Percentiles rank a stretch among this genome's conserved stretches.
Evolutionary conservation across 2,797 vertebrate genomes (phyloP).

Genomic region (Anabacerthia variegaticeps): DNA sequence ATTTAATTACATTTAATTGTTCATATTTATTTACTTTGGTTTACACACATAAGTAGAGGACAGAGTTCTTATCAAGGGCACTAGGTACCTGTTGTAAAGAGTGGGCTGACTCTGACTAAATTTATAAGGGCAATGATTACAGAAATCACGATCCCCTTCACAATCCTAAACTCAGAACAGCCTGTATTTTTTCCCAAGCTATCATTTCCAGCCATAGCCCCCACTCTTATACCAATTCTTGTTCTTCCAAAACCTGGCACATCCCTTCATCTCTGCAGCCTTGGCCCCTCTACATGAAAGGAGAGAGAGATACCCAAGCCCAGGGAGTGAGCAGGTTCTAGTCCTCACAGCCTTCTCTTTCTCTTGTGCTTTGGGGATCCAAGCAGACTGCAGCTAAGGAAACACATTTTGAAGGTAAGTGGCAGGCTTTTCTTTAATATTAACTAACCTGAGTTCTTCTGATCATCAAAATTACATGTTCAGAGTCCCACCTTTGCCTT

Average conservation of each 20-base stretch:
- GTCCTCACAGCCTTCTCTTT: no score
- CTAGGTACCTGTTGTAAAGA: background rate
- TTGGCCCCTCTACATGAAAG: fast-evolving
- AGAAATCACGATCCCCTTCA: background rate
- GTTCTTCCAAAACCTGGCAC: fast-evolving
- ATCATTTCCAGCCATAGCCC: background rate
- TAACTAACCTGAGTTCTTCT: background rate
- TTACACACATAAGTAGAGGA: constrained; percentile 49
- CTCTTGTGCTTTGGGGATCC: background rate
- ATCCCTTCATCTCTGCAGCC: background rate
- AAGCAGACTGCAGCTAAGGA: background rate
- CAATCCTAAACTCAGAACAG: background rate
- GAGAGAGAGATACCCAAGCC: fast-evolving
- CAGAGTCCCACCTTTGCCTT: constrained; percentile 32
- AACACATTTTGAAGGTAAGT: background rate
- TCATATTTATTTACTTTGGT: constrained; percentile 61
- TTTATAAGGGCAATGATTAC: background rate
- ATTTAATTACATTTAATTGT: constrained; percentile 66
- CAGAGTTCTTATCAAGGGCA: constrained; percentile 46
- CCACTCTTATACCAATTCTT: background rate
- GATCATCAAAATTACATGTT: constrained; percentile 4
- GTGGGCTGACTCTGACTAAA: background rate
- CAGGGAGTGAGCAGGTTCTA: background rate
- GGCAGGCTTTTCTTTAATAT: background rate
- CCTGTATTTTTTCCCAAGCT: background rate